These are phyloP conservation scores for Drosophila sp. DNA, from an alignment of 1,140 invertebrate genomes.

Conservation along the genomic window DNA sequence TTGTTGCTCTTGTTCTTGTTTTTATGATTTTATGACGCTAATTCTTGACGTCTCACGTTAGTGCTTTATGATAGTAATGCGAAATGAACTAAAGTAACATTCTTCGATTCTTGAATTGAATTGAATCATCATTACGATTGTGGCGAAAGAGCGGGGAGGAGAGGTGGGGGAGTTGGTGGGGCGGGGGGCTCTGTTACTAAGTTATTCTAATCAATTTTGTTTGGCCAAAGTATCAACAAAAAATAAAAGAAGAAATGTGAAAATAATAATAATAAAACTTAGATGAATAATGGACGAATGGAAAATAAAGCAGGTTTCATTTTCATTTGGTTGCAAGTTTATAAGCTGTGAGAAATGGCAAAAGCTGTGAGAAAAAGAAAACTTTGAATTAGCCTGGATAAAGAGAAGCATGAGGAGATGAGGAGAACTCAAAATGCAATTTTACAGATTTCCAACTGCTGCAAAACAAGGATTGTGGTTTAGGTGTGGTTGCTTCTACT, in stretches of 20 bases:
- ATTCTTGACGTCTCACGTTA: constrained; percentile 32
- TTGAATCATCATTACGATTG: constrained; percentile 33
- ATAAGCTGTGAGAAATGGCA: background rate
- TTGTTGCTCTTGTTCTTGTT: background rate
- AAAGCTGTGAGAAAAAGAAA: background rate
- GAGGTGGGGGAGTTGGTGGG: background rate
- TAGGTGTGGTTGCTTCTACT: background rate
- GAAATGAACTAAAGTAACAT: constrained; percentile 41
- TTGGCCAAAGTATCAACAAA: background rate
- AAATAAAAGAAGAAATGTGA: background rate
- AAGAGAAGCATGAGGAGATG: too few relatives aligned
- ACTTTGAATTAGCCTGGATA: background rate
- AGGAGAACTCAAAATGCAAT: background rate
- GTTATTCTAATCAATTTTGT: constrained; percentile 3
- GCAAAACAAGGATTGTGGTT: background rate
- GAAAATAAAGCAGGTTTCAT: background rate
- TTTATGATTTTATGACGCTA: constrained; percentile 56
- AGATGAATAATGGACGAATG: background rate
- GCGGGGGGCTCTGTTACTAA: background rate
- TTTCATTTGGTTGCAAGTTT: constrained; percentile 6
- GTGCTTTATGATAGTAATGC: constrained; percentile 50
- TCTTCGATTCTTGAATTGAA: constrained; percentile 18
- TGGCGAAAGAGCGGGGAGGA: background rate
- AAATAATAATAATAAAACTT: constrained; percentile 2
- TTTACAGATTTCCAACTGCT: background rate